phyloP scores from a whole-genome alignment of 2,797 vertebrate genomes.

The Phoxinus dragarum region DNA sequence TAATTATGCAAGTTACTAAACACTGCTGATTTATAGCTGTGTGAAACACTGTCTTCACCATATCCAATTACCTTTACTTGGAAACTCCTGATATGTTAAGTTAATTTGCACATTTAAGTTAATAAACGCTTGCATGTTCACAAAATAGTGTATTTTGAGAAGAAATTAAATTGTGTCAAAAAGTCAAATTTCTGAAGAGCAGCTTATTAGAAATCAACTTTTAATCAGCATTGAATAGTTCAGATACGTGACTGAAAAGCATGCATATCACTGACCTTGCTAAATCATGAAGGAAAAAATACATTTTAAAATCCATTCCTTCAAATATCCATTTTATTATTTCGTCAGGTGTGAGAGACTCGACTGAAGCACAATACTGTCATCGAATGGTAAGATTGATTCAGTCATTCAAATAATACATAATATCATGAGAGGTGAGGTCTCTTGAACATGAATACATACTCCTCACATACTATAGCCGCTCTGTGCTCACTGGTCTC shows the following conservation, averaged over 20 bases:
- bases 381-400: neutral
- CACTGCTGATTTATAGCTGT: too few relatives aligned
- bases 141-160: too few relatives aligned
- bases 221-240: neutral
- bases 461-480: neutral
- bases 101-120: neutral
- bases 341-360: neutral
- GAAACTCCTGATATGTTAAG: too few relatives aligned
- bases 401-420: constrained; percentile 1
- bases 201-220: neutral
- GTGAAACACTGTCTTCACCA: too few relatives aligned
- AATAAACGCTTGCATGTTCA: too few relatives aligned
- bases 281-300: neutral
- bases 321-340: constrained; percentile 15
- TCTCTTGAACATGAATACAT: neutral
- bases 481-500: constrained; percentile 10
- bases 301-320: constrained; percentile 26
- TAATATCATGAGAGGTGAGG: neutral
- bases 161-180: too few relatives aligned
- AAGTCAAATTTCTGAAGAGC: neutral
- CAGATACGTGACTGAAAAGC: neutral
- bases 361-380: neutral
- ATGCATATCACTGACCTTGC: neutral
- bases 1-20: too few relatives aligned
- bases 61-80: too few relatives aligned